Conservation (phyloP, 2,113 vertebrate species). For the Hemiscyllium ocellatum region DNA sequence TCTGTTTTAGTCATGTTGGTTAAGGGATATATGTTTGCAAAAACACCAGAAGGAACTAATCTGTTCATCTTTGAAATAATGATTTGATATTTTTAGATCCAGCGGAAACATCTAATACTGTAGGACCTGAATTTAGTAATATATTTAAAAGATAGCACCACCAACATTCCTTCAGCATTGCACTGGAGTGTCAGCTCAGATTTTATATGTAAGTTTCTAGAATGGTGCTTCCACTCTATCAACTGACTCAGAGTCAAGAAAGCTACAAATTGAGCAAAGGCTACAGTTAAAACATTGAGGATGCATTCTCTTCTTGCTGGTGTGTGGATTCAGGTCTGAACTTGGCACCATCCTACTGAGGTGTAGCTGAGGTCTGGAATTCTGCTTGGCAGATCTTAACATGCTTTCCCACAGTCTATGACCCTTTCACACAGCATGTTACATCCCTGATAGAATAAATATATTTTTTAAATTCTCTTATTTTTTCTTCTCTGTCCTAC, state of each 20-base stretch:
- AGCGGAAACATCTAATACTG: neutral
- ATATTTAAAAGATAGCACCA: neutral
- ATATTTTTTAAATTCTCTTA: neutral
- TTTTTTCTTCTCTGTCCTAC: neutral
- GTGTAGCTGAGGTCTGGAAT: neutral
- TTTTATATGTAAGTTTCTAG: neutral
- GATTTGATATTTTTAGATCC: neutral
- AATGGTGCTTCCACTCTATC: neutral
- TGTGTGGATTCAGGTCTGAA: neutral
- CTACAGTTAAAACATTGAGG: neutral
- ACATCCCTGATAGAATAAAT: neutral
- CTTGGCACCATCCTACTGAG: neutral
- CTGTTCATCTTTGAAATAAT: neutral
- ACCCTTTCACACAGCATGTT: neutral
- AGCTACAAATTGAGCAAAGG: neutral
- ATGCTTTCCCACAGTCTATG: neutral
- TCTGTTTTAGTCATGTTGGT: neutral
- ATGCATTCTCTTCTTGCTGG: neutral
- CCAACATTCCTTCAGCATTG: neutral
- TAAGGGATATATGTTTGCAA: neutral
- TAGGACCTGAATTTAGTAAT: neutral
- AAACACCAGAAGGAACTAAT: neutral
- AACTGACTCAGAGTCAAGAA: neutral
- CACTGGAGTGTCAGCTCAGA: neutral
- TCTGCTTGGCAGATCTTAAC: neutral